These are phyloP conservation scores for Fundulus diaphanus DNA, from an alignment of 2,797 vertebrate genomes.

Conservation along the genomic window DNA sequence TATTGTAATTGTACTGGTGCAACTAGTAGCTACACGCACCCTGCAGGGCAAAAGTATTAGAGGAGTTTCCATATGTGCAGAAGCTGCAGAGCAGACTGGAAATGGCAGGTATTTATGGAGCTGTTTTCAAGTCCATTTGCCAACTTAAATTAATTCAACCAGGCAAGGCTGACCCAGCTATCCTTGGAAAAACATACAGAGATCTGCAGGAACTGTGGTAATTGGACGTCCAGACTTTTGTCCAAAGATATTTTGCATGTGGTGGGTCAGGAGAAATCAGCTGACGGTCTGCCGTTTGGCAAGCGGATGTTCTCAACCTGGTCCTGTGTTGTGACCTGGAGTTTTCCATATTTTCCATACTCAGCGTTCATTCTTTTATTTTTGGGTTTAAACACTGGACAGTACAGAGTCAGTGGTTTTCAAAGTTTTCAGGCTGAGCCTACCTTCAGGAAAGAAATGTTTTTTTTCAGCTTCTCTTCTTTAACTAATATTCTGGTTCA, in stretches of 20 bases:
- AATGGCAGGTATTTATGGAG: constrained; percentile 1
- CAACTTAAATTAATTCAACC: not conserved
- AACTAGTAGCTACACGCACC: constrained; percentile 28
- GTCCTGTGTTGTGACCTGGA: not conserved
- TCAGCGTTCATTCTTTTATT: not conserved
- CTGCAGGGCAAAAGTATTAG: not conserved
- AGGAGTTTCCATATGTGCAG: constrained; percentile 16
- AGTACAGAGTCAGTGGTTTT: not conserved
- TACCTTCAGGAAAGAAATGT: not conserved
- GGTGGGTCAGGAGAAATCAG: not conserved
- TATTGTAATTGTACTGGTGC: not conserved
- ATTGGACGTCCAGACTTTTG: not conserved
- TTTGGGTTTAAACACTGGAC: not conserved
- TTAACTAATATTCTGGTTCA: not conserved
- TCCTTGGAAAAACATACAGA: not conserved
- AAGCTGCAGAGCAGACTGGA: constrained; percentile 21
- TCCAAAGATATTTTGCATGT: constrained; percentile 1
- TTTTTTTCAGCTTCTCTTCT: not conserved
- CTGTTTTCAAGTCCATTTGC: not conserved
- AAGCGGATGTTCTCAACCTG: not conserved
- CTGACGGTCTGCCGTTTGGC: not conserved
- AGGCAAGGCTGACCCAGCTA: constrained; percentile 2
- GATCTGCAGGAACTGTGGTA: not conserved
- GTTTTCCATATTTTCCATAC: not conserved
- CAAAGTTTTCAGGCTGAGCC: too few relatives aligned